Evolutionary conservation across 2,888 invertebrate genomes (phyloP).

Genomic region (Caenorhabditis parvicauda): DNA sequence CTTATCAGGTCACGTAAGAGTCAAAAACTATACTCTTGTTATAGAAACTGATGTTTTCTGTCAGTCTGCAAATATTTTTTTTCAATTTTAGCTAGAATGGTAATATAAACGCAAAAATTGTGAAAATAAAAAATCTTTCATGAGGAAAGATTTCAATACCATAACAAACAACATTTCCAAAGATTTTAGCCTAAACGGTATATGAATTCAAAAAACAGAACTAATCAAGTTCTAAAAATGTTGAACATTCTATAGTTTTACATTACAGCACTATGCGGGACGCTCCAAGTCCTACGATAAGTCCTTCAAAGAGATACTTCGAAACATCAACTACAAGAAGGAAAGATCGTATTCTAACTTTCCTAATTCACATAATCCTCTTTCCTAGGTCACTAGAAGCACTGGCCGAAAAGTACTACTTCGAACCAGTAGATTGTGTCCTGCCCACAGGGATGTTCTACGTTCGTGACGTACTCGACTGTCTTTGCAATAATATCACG

Average conservation of each 20-base stretch:
- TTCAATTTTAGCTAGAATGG: no score
- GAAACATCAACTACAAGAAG: conserved; percentile 46
- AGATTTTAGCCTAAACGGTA: no score
- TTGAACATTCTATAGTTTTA: neutral
- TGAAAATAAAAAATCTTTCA: no score
- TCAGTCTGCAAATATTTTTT: no score
- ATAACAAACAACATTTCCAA: no score
- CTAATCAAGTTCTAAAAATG: neutral
- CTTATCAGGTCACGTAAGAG: no score
- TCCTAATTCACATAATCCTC: neutral
- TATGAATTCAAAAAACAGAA: no score
- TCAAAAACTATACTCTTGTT: no score
- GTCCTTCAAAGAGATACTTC: conserved; percentile 48
- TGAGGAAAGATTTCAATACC: no score
- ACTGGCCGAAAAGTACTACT: conserved; percentile 40
- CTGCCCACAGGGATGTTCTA: conserved; percentile 55
- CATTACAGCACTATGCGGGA: conserved; percentile 34
- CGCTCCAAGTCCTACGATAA: conserved; percentile 55
- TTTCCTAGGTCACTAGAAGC: conserved; percentile 18
- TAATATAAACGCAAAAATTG: no score
- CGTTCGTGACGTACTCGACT: conserved; percentile 53
- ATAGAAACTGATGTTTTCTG: no score
- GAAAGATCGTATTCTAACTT: conserved; percentile 34
- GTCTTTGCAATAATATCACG: conserved; percentile 54
- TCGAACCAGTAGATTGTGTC: conserved; percentile 51